These are phyloP conservation scores for Araneus ventricosus DNA, from an alignment of 1,140 invertebrate genomes.

Conservation along the genomic window DNA sequence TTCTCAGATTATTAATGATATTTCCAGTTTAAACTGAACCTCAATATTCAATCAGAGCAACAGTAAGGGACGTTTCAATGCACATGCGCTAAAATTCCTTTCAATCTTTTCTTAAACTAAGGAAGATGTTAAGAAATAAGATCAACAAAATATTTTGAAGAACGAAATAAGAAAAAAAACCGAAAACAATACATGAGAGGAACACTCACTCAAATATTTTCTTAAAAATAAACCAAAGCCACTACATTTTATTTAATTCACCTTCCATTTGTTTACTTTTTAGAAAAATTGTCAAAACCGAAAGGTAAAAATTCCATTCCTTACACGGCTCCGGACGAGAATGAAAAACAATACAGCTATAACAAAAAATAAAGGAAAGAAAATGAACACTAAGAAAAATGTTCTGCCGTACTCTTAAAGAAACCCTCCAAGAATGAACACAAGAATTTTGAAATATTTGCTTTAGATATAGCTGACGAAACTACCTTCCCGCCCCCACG, in stretches of 20 bases:
- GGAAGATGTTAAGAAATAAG: no score
- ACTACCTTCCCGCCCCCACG: not conserved
- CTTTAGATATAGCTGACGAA: slow-evolving; percentile 65
- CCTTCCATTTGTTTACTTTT: slow-evolving; percentile 21
- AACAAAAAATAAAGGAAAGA: not conserved
- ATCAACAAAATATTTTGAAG: not conserved
- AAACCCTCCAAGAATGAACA: not conserved
- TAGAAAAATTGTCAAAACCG: not conserved
- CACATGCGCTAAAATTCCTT: no score
- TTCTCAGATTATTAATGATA: no score
- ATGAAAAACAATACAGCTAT: slow-evolving; percentile 11
- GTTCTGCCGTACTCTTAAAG: not conserved
- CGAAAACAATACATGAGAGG: not conserved
- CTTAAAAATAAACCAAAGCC: not conserved
- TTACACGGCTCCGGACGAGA: not conserved
- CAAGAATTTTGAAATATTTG: slow-evolving; percentile 63
- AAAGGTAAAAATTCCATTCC: not conserved
- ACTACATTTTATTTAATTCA: slow-evolving; percentile 37
- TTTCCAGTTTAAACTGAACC: no score
- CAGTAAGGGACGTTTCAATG: no score
- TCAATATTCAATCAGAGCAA: no score
- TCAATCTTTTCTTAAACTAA: not conserved
- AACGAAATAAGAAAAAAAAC: not conserved
- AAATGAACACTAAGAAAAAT: not conserved
- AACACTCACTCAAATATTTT: not conserved